Base-by-base conservation (phyloP, 2,888 invertebrate species). In the Zonitis immaculata region DNA sequence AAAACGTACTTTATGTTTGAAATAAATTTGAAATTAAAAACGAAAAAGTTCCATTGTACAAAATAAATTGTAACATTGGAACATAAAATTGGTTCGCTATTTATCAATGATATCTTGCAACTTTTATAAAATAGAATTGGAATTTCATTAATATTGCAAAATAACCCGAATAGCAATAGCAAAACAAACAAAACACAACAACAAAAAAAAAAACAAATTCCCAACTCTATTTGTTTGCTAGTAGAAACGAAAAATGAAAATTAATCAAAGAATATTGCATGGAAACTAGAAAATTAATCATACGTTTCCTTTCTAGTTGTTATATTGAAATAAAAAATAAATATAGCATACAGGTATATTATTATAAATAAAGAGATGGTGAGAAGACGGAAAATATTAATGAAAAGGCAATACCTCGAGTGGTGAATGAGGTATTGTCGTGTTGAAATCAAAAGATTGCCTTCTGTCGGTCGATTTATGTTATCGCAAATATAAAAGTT, bases 401-500 rank as follows among this genome's bases (percentile, higher is more conserved):
- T 26, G 26, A 26, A 26, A 26, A 6, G 26, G 6, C 26, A 7
- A 26, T n/a, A n/a, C n/a, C n/a, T n/a, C n/a, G n/a, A n/a, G n/a
- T n/a, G 14, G 8, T 14, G 8, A 32, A 32, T 16, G 32, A 32
- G 14, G 14, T 5, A 39, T 39, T 39, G 18, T 39, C 49, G 46
- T 46, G 52, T 49, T 51, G 44, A 47, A 47, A 52, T 52, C 47
- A 52, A 48, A 50, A 43, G 54, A 52, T 54, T 54, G 57, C n/a
- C n/a, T n/a, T n/a, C n/a, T n/a, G n/a, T 48, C 52, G 52, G 57
- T 57, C 52, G 50, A 45, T 49, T 54, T 48, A 12, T 44, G 45
- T 57, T 57, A 57, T 47, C 42, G 11, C 45, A 43, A 57, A 53
- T 46, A 45, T 49, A 45, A 47, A 58, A 58, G 43, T 57, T 58